A percentile compares a stretch with the other conserved stretches of the same genome.
phyloP scores from a whole-genome alignment of 2,797 vertebrate species.

The Cryptoprocta ferox region DNA sequence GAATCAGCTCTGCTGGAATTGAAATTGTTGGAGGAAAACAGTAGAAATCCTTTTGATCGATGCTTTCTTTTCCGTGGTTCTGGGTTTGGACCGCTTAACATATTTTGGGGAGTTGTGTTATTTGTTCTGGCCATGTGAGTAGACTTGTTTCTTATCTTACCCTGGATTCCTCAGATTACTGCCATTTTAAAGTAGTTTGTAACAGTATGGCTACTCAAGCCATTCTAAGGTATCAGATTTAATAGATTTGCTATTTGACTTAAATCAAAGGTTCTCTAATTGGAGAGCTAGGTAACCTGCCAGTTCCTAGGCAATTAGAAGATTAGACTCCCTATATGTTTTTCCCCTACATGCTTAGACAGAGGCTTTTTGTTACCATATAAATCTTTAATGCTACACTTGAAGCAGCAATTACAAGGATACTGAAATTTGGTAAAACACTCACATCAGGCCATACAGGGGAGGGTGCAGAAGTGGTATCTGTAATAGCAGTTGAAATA shows the following conservation, averaged over 20 bases:
- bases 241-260: slow-evolving; percentile 49
- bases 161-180: slow-evolving; percentile 46
- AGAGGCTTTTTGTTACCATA: slow-evolving; percentile 65
- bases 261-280: slow-evolving; percentile 60
- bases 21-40: neutral
- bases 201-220: slow-evolving; percentile 9
- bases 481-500: neutral
- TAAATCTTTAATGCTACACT: slow-evolving; percentile 51
- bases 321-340: slow-evolving; percentile 56
- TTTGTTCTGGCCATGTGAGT: slow-evolving; percentile 53
- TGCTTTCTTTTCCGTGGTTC: neutral
- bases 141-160: slow-evolving; percentile 61
- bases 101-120: neutral
- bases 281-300: slow-evolving; percentile 47
- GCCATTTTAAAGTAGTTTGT: slow-evolving; percentile 42
- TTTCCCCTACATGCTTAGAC: slow-evolving; percentile 52
- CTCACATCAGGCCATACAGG: neutral
- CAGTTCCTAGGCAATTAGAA: slow-evolving; percentile 65
- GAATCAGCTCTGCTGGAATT: neutral
- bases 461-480: neutral
- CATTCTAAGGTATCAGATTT: slow-evolving; percentile 63
- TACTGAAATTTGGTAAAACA: slow-evolving; percentile 62
- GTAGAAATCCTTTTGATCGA: neutral
- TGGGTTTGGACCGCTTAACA: slow-evolving; percentile 31
- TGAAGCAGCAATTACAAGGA: neutral